phyloP scores from a whole-genome alignment of 2,113 vertebrate species.

The zebrafish (Danio rerio) region GRCz12tu NC_133195.1:40845001-40845500 shows the following conservation, averaged over 20 bases:
- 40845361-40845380: no score
- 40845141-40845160: constrained; percentile 54
- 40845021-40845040: constrained; percentile 73
- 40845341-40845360: background rate
- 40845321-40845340: constrained; percentile 15
- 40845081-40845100: constrained; percentile 43
- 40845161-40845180: constrained; percentile 41
- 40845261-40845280: background rate
- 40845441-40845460: no score
- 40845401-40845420: no score
- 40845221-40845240: background rate
- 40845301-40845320: constrained; percentile 10
- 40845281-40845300: background rate
- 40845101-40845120: constrained; percentile 49
- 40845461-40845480: no score
- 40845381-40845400: no score
- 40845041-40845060: constrained; percentile 59
- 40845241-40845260: constrained; percentile 1
- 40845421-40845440: no score
- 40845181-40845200: constrained; percentile 33
- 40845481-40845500: no score
- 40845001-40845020: constrained; percentile 66
- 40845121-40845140: constrained; percentile 43
- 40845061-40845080: constrained; percentile 45
- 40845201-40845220: constrained; percentile 41